Evolutionary conservation across 2,797 vertebrate species (phyloP).

Genomic region (Sebastolobus alascanus): DNA sequence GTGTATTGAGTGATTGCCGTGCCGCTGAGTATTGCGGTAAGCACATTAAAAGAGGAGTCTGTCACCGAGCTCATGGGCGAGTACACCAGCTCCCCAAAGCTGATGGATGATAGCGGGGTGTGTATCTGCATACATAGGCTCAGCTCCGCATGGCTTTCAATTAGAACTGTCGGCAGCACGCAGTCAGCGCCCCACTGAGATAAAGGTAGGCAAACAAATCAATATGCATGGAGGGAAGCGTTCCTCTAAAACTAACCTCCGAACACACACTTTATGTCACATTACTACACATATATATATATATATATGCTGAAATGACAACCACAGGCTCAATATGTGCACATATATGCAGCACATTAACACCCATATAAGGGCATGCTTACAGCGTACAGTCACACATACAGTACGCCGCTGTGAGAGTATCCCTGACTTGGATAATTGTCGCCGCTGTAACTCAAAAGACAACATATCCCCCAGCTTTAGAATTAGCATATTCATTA

Average conservation of each 20-base stretch:
- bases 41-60: slow-evolving; percentile 68
- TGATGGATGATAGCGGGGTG: slow-evolving; percentile 67
- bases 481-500: slow-evolving; percentile 83
- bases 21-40: slow-evolving; percentile 56
- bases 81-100: slow-evolving; percentile 10
- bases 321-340: not conserved
- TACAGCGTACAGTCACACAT: slow-evolving; percentile 6
- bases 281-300: not conserved
- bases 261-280: not conserved
- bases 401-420: slow-evolving; percentile 43
- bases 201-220: slow-evolving; percentile 73
- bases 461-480: slow-evolving; percentile 80
- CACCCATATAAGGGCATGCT: not conserved
- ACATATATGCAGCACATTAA: not conserved
- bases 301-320: not conserved
- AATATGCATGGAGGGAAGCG: slow-evolving; percentile 56
- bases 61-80: slow-evolving; percentile 51
- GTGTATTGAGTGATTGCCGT: slow-evolving; percentile 41
- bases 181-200: slow-evolving; percentile 59
- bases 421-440: slow-evolving; percentile 73
- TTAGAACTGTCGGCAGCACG: slow-evolving; percentile 66
- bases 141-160: slow-evolving; percentile 66
- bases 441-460: slow-evolving; percentile 73
- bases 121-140: slow-evolving; percentile 62
- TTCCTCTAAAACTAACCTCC: slow-evolving; percentile 34